Evolutionary conservation across 2,113 vertebrate genomes (phyloP), one percentile per base, ranked within the genome.

Genomic region (Nibea coibor): DNA sequence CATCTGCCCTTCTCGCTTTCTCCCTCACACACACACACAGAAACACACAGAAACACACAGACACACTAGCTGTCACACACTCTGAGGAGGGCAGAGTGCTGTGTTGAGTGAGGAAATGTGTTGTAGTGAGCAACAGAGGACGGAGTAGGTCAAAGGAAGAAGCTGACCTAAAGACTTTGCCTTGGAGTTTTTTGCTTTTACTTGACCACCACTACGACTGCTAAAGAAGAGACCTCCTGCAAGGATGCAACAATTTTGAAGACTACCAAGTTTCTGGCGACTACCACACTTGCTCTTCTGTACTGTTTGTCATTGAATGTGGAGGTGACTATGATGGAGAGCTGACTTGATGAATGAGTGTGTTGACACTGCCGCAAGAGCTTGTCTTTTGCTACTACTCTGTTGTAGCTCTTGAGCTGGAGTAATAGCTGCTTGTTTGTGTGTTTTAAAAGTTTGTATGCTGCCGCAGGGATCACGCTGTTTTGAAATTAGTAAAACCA

Each of bases 61-160:
- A 58, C 59, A 81, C 72, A 28, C 28, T 53, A n/a, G n/a, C 43
- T 72, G 51, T 81, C 78, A 81, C 79, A 81, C 80, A 81, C 77
- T 83, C 85, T 81, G 89, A 89, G 83, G 87, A 89, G 84, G 83
- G 73, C 69, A 70, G 59, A 83, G 84, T 61, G 71, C 66, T 45
- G 57, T 83, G 87, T 58, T 87, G 89, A 89, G 80, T 89, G 88
- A 90, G 61, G 58, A 59, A 87, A 86, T 72, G 79, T 79, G 80
- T 84, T 77, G 80, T 86, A 82, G 77, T 87, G 85, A 81, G 80
- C 79, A 77, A 58, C 77, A 87, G 65, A 80, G 78, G 84, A 85
- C 51, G 26, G 72, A 84, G 53, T 76, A 84, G 80, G 68, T 87
- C 78, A 90, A 66, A 82, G 39, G 87, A 89, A 86, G 75, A 61